These are phyloP conservation scores for Glaucidium brasilianum DNA, from an alignment of 2,113 vertebrate genomes.

Conservation along the genomic window DNA sequence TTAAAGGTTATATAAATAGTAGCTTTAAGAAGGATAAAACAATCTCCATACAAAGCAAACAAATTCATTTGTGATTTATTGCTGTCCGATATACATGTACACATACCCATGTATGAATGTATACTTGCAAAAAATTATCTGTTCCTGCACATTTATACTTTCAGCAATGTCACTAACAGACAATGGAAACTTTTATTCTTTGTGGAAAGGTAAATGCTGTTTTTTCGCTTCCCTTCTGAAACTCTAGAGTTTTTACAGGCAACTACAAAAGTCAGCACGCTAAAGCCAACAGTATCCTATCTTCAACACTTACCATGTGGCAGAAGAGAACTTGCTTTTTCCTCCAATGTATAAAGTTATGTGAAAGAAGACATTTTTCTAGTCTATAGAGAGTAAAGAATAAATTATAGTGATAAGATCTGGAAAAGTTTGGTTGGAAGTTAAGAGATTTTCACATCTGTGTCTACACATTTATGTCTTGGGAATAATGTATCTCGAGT, in stretches of 20 bases:
- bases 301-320: constrained; percentile 50
- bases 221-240: constrained; percentile 70
- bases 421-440: constrained; percentile 81
- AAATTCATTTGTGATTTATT: constrained; percentile 76
- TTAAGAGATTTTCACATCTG: constrained; percentile 89
- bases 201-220: constrained; percentile 66
- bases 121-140: constrained; percentile 36
- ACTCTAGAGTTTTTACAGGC: constrained; percentile 69
- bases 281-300: constrained; percentile 60
- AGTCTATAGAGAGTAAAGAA: constrained; percentile 77
- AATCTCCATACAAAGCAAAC: constrained; percentile 75
- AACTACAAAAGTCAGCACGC: constrained; percentile 58
- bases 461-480: constrained; percentile 80
- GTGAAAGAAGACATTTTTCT: constrained; percentile 73
- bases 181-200: constrained; percentile 64
- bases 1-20: constrained; percentile 82
- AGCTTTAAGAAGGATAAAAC: constrained; percentile 75
- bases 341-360: constrained; percentile 73
- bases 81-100: constrained; percentile 39
- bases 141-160: constrained; percentile 21
- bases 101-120: background rate
- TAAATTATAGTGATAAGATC: constrained; percentile 87
- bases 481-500: constrained; percentile 77
- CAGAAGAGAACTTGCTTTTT: constrained; percentile 56
- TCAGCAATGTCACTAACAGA: background rate